These are phyloP conservation scores for Prolemur simus DNA, from an alignment of 2,113 vertebrate species.

Conservation along the genomic window DNA sequence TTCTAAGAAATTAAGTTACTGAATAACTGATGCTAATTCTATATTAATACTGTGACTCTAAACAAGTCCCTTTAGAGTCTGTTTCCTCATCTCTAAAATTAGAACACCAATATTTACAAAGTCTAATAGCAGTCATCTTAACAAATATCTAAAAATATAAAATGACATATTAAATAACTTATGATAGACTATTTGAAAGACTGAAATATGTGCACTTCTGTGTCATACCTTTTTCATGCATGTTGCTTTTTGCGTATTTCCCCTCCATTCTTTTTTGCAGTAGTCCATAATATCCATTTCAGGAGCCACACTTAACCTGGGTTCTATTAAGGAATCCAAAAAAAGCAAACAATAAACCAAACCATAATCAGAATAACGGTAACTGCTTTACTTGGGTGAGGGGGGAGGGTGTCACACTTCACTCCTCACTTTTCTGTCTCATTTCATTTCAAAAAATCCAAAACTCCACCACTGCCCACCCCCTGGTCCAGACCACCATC, in stretches of 20 bases:
- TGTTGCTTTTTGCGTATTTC: slow-evolving; percentile 91
- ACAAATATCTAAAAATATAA: slow-evolving; percentile 42
- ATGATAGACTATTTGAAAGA: not conserved
- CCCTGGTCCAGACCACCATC: not conserved
- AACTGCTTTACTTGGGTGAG: no score
- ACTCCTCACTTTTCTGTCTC: not conserved
- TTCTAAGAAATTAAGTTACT: slow-evolving; percentile 13
- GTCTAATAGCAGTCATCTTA: not conserved
- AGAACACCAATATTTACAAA: not conserved
- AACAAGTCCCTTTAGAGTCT: not conserved
- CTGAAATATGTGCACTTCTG: not conserved
- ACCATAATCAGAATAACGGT: not conserved
- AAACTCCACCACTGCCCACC: not conserved
- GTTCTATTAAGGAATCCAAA: slow-evolving; percentile 78
- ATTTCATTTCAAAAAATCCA: not conserved
- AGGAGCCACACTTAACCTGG: slow-evolving; percentile 87
- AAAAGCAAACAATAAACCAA: not conserved
- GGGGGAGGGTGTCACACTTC: not conserved
- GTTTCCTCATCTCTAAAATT: slow-evolving; percentile 50
- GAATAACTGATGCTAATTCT: not conserved
- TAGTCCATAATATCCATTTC: slow-evolving; percentile 92
- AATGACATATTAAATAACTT: not conserved
- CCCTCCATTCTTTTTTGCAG: slow-evolving; percentile 94
- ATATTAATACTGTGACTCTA: slow-evolving; percentile 15
- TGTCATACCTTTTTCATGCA: slow-evolving; percentile 92